Conservation (phyloP, 2,113 vertebrate genomes). For the Anolis sagrei region DNA sequence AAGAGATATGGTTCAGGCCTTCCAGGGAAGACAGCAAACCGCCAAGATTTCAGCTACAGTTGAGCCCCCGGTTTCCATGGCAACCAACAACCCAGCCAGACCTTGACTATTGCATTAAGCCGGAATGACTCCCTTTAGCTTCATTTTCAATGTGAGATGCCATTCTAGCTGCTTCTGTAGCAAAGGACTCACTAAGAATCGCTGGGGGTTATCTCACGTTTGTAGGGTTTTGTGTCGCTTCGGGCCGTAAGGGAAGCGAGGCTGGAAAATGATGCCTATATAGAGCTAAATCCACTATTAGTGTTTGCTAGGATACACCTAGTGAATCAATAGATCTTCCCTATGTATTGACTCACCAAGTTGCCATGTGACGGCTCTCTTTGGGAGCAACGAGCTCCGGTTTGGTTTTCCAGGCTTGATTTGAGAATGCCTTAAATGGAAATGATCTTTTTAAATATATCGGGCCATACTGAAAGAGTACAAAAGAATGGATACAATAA, state of each 20-base stretch:
- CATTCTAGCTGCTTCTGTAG: not conserved
- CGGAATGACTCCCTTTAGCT: not conserved
- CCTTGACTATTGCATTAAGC: not conserved
- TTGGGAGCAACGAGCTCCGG: no score
- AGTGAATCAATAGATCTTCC: no score
- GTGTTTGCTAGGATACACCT: no score
- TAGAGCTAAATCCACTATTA: no score
- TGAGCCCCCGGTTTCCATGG: constrained; percentile 1
- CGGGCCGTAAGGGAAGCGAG: not conserved
- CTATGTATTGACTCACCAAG: no score
- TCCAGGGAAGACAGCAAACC: not conserved
- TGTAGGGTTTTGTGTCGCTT: not conserved
- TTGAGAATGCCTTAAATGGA: no score
- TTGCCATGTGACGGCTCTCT: no score
- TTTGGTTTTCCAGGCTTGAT: no score
- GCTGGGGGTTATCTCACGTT: not conserved
- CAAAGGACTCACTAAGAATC: not conserved
- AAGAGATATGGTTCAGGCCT: not conserved
- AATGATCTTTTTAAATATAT: not conserved
- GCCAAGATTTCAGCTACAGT: not conserved
- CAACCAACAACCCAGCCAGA: not conserved
- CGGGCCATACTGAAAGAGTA: not conserved
- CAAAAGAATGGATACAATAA: not conserved
- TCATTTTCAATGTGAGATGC: not conserved
- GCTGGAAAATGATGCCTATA: not conserved